phyloP scores from a whole-genome alignment of 2,113 vertebrate species.

The Neodon shergylaensis region DNA sequence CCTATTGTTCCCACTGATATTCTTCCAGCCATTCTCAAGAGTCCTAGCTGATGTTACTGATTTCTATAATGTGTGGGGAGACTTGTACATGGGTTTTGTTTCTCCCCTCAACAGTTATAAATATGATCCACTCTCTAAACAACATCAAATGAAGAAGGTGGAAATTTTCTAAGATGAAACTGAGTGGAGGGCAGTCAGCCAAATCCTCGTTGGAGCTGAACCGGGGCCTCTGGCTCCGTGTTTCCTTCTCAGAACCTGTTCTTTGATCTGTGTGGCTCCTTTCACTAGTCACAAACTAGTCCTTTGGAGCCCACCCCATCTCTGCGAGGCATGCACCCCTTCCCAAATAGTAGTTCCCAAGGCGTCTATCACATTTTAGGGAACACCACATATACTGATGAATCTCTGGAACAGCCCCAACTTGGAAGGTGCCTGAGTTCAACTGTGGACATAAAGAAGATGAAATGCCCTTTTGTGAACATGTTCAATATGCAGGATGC shows the following conservation, averaged over 20 bases:
- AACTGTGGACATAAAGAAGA: constrained; percentile 34
- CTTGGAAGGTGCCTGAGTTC: not conserved
- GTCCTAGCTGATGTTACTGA: not conserved
- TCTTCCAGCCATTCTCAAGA: constrained; percentile 12
- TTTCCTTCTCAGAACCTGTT: not conserved
- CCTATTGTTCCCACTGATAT: not conserved
- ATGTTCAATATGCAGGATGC: not conserved
- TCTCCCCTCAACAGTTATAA: constrained; percentile 30
- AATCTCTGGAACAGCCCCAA: not conserved
- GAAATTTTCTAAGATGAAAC: constrained; percentile 29
- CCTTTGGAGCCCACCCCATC: not conserved
- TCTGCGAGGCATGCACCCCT: not conserved
- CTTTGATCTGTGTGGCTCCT: not conserved
- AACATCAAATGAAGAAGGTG: constrained; percentile 39
- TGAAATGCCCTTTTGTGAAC: not conserved
- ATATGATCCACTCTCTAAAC: not conserved
- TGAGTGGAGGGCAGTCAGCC: not conserved
- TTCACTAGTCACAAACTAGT: not conserved
- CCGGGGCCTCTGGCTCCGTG: not conserved
- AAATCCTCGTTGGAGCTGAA: not conserved
- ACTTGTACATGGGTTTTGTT: not conserved
- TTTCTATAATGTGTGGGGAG: not conserved
- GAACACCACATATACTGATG: not conserved
- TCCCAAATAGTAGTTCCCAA: not conserved
- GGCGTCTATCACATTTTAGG: not conserved